These are phyloP conservation scores for Larimichthys crocea DNA, from an alignment of 2,113 vertebrate species.

Conservation along the genomic window DNA sequence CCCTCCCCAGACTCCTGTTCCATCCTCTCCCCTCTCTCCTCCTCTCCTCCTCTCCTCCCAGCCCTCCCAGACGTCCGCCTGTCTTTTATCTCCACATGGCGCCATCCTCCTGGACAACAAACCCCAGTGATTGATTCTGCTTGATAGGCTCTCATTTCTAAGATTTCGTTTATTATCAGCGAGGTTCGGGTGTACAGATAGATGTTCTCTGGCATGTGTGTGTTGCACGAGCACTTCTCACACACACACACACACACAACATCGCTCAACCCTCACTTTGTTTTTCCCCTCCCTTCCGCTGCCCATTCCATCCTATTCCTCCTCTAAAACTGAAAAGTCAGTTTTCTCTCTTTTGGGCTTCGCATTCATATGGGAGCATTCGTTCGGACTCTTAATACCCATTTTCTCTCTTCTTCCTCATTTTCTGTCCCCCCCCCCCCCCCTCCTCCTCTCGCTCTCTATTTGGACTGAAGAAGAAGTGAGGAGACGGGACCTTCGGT, in stretches of 20 bases:
- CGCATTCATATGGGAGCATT: conserved; percentile 63
- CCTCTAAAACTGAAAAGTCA: conserved; percentile 47
- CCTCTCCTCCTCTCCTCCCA: conserved; percentile 48
- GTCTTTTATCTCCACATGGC: conserved; percentile 94
- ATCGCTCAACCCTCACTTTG: conserved; percentile 67
- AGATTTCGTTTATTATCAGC: conserved; percentile 98
- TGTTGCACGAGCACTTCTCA: background rate
- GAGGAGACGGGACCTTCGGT: conserved; percentile 74
- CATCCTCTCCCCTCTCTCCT: conserved; percentile 28
- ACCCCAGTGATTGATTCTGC: conserved; percentile 97
- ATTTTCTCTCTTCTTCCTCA: conserved; percentile 53
- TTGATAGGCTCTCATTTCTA: conserved; percentile 92
- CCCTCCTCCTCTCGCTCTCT: conserved; percentile 10
- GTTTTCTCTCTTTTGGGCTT: conserved; percentile 49
- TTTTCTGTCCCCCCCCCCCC: conserved; percentile 19
- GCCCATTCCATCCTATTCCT: conserved; percentile 65
- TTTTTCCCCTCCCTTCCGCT: conserved; percentile 48
- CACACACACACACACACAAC: background rate
- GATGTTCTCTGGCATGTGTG: conserved; percentile 31
- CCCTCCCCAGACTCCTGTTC: background rate
- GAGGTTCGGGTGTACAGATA: conserved; percentile 85
- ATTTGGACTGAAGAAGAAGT: conserved; percentile 75
- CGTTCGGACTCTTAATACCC: conserved; percentile 40
- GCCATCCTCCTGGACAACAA: conserved; percentile 96
- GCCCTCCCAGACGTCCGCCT: conserved; percentile 86